These are phyloP conservation scores for Drosophila teissieri DNA, from an alignment of 1,140 invertebrate genomes.

Conservation along the genomic window DNA sequence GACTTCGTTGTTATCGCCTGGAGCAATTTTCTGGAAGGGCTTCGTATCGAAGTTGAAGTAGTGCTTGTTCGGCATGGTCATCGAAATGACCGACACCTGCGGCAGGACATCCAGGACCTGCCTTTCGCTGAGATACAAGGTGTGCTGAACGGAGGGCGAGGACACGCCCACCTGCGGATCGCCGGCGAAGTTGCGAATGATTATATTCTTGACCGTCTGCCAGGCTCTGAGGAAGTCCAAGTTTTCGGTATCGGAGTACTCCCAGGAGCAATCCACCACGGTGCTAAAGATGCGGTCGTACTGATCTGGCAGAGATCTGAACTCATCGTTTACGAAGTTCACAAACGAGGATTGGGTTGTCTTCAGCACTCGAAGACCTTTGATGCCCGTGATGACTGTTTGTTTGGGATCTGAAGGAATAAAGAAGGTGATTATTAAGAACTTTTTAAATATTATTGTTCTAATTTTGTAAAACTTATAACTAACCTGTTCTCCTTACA, in stretches of 20 bases:
- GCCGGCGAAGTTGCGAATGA: conserved; percentile 90
- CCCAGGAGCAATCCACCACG: conserved; percentile 89
- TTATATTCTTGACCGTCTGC: conserved; percentile 88
- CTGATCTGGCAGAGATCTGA: conserved; percentile 89
- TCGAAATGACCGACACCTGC: conserved; percentile 88
- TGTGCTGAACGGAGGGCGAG: conserved; percentile 91
- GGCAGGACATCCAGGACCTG: conserved; percentile 88
- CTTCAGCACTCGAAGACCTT: conserved; percentile 89
- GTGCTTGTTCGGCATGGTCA: conserved; percentile 92
- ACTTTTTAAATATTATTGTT: not conserved
- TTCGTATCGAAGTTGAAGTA: conserved; percentile 90
- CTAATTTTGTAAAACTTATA: too few species aligned
- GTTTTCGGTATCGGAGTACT: conserved; percentile 87
- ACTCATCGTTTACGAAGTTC: conserved; percentile 91
- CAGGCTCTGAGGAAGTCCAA: conserved; percentile 89
- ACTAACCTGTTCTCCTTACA: conserved; percentile 87
- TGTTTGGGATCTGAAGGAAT: conserved; percentile 79
- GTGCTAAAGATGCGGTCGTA: conserved; percentile 91
- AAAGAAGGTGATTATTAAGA: too few species aligned
- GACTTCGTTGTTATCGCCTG: conserved; percentile 88
- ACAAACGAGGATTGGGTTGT: conserved; percentile 92
- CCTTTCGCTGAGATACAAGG: conserved; percentile 89
- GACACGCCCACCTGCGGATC: conserved; percentile 88
- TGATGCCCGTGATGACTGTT: conserved; percentile 88
- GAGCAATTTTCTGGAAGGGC: conserved; percentile 88